Percentiles rank a stretch among this genome's conserved stretches.
phyloP scores from a whole-genome alignment of 2,113 vertebrate genomes.

The Alouatta palliata region DNA sequence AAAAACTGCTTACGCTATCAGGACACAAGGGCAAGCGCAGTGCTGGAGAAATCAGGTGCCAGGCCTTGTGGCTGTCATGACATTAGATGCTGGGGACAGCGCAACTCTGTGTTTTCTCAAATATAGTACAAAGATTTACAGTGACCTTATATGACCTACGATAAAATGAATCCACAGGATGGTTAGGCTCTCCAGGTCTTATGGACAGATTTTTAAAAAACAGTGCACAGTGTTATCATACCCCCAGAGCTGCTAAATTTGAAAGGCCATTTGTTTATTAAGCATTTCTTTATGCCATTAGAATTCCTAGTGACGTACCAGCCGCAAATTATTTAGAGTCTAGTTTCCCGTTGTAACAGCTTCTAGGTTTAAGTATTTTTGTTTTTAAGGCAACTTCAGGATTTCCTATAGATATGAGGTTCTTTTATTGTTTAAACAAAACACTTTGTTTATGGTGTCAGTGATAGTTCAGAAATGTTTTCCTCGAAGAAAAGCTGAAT shows the following conservation, averaged over 20 bases:
- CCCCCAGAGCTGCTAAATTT: neutral
- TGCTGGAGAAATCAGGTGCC: rapidly evolving
- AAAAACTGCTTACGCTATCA: neutral
- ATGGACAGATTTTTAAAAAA: neutral
- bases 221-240: neutral
- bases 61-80: neutral
- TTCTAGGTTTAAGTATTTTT: neutral
- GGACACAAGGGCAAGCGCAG: no score
- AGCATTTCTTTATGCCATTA: neutral
- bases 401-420: neutral
- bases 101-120: slow-evolving; percentile 25
- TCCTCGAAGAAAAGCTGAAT: neutral
- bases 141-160: neutral
- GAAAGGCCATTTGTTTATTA: slow-evolving; percentile 3
- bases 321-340: slow-evolving; percentile 10
- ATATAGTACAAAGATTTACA: neutral
- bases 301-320: slow-evolving; percentile 17
- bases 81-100: neutral
- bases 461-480: neutral
- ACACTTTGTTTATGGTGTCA: neutral
- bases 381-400: neutral
- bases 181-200: neutral
- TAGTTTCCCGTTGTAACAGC: neutral
- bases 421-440: neutral
- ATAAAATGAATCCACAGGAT: neutral